Conservation (phyloP, 2,888 invertebrate species). For the Sminthurides aquaticus region DNA sequence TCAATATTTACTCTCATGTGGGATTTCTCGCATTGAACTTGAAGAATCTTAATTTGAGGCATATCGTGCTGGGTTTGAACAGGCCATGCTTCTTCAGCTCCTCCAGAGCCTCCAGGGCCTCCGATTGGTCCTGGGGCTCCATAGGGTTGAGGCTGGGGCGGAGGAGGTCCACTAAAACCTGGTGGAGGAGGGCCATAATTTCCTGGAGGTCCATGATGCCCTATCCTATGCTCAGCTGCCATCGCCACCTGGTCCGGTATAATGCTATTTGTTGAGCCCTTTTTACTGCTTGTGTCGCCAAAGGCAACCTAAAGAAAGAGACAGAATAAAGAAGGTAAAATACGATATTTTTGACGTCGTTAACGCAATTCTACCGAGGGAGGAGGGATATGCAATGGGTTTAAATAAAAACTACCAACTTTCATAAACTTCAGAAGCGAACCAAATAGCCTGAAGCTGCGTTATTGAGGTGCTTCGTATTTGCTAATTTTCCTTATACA, state of each 20-base stretch:
- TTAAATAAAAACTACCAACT: too few relatives aligned
- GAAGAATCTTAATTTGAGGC: conserved; percentile 84
- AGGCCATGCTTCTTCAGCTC: conserved; percentile 77
- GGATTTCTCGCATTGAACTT: conserved; percentile 91
- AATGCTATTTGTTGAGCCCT: conserved; percentile 26
- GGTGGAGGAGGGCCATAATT: conserved; percentile 43
- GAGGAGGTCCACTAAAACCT: conserved; percentile 50
- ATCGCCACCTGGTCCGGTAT: conserved; percentile 42
- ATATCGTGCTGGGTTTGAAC: conserved; percentile 72
- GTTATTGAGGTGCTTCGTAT: too few relatives aligned
- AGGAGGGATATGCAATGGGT: too few relatives aligned
- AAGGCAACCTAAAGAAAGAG: conserved; percentile 30
- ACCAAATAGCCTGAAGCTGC: too few relatives aligned
- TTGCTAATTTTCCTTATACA: too few relatives aligned
- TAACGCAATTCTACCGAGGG: too few relatives aligned
- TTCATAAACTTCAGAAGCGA: too few relatives aligned
- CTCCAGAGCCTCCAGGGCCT: conserved; percentile 44
- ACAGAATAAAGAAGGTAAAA: not conserved
- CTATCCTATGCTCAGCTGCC: conserved; percentile 41
- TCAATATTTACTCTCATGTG: conserved; percentile 92
- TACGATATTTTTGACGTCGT: not conserved
- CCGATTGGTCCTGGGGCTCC: conserved; percentile 45
- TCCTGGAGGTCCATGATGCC: conserved; percentile 57
- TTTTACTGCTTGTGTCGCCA: conserved; percentile 33
- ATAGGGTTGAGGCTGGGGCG: conserved; percentile 50